Evolutionary conservation across 1,140 invertebrate species (phyloP).

Genomic region (Phymastichus coffea): DNA sequence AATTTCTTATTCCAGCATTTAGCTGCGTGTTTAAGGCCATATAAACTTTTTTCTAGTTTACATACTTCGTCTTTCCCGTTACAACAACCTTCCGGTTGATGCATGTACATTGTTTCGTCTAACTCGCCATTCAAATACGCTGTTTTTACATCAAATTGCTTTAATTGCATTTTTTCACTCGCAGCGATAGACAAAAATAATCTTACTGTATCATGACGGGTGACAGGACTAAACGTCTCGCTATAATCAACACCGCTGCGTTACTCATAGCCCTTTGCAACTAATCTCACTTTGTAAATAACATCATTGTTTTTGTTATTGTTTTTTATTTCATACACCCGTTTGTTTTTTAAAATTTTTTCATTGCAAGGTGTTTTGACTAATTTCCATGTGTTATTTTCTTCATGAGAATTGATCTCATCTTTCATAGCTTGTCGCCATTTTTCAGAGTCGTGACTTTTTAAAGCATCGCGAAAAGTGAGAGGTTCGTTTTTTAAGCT

Average conservation of each 20-base stretch:
- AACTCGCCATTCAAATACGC: conserved; percentile 43
- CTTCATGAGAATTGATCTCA: neutral
- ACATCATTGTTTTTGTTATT: neutral
- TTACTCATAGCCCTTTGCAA: conserved; percentile 19
- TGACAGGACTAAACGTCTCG: conserved; percentile 34
- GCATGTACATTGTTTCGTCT: conserved; percentile 41
- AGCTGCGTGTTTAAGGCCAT: neutral
- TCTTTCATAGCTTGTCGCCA: conserved; percentile 3
- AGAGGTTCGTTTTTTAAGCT: neutral
- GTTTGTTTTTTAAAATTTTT: neutral
- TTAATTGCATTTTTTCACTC: conserved; percentile 21
- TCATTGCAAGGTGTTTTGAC: neutral
- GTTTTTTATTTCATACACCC: conserved; percentile 14
- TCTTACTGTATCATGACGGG: conserved; percentile 20
- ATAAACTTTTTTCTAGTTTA: neutral
- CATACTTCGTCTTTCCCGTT: neutral
- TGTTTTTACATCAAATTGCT: conserved; percentile 41
- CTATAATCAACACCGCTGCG: conserved; percentile 19
- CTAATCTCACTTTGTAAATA: neutral
- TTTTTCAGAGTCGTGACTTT: neutral
- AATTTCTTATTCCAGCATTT: conserved; percentile 18
- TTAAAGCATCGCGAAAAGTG: neutral
- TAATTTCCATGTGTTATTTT: conserved; percentile 5
- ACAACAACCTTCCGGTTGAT: conserved; percentile 27
- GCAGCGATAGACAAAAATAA: conserved; percentile 21